phyloP scores from a whole-genome alignment of 2,113 vertebrate species.

The Sphyrna mokarran region DNA sequence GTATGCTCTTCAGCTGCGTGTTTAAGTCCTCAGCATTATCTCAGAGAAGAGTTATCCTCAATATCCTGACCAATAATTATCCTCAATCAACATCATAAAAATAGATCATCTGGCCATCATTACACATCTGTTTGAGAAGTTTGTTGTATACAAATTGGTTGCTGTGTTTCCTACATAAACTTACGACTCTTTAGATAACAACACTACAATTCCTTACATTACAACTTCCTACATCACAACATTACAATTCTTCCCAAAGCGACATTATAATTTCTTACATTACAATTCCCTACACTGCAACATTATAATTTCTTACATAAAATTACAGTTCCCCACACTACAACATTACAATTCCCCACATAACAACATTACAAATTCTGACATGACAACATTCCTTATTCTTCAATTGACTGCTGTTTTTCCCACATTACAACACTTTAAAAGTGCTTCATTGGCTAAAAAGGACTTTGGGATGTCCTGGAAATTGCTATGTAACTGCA shows the following conservation, averaged over 20 bases:
- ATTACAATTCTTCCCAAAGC: too few relatives aligned
- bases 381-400: too few relatives aligned
- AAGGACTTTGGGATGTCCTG: background rate
- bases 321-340: too few relatives aligned
- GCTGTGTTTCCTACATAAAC: background rate
- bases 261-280: too few relatives aligned
- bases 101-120: background rate
- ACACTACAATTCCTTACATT: too few relatives aligned
- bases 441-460: background rate
- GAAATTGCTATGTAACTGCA: background rate
- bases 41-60: background rate
- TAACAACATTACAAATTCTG: too few relatives aligned
- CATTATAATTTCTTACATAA: too few relatives aligned
- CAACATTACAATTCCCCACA: too few relatives aligned
- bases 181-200: too few relatives aligned
- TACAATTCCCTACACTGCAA: too few relatives aligned
- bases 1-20: background rate
- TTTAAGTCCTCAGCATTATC: background rate
- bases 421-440: background rate
- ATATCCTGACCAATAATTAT: background rate
- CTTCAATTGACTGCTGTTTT: too few relatives aligned
- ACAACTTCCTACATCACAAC: too few relatives aligned
- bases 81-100: background rate
- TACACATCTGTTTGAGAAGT: background rate
- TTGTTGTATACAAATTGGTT: background rate